phyloP scores from a whole-genome alignment of 2,113 vertebrate species.

The Gallinago media region DNA sequence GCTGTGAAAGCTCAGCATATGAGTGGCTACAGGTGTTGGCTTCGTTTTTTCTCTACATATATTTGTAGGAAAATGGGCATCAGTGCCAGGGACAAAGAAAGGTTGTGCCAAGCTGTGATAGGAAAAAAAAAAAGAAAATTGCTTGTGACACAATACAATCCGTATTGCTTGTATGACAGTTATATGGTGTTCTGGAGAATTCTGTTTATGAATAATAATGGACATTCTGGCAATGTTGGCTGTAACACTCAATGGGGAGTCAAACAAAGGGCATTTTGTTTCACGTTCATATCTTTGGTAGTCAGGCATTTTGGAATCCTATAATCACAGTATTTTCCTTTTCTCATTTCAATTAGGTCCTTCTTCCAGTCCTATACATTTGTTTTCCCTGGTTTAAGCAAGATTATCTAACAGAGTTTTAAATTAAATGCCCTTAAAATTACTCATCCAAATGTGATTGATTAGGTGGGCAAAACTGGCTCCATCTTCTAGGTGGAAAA shows the following conservation, averaged over 20 bases:
- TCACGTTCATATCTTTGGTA: conserved; percentile 14
- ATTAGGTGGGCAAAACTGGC: neutral
- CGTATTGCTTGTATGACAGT: conserved; percentile 26
- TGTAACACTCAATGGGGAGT: neutral
- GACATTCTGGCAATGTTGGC: neutral
- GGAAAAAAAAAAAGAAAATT: neutral
- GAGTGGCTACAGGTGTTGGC: conserved; percentile 46
- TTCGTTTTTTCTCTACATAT: neutral
- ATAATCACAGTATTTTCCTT: neutral
- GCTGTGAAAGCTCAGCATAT: conserved; percentile 36
- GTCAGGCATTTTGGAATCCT: conserved; percentile 56
- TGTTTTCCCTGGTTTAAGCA: neutral
- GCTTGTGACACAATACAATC: conserved; percentile 26
- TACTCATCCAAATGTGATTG: neutral
- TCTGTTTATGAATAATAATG: conserved; percentile 48
- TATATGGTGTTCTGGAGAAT: conserved; percentile 39
- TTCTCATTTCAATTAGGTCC: neutral
- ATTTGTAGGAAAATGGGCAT: neutral
- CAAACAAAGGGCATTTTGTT: conserved; percentile 61
- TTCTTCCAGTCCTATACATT: neutral
- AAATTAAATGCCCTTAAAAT: conserved; percentile 2
- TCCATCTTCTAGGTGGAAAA: neutral
- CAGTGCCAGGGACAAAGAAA: conserved; percentile 24
- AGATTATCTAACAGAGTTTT: conserved; percentile 6
- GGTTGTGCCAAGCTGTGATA: conserved; percentile 32